Evolutionary conservation across 1,140 invertebrate species (phyloP).

Genomic region (Bradynema listronoti): DNA sequence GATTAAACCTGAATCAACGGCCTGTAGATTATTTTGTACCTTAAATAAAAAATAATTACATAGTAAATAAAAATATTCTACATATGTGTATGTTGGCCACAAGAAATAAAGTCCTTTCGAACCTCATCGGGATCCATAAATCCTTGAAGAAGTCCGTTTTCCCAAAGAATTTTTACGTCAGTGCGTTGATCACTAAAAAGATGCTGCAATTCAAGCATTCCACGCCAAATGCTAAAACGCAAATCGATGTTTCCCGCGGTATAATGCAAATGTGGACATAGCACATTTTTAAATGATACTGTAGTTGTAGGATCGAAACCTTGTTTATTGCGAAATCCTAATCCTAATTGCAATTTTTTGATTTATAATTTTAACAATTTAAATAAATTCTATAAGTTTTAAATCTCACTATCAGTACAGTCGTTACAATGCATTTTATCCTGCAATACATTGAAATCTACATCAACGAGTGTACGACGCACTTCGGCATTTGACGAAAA

Average conservation of each 20-base stretch:
- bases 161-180: slow-evolving; percentile 41
- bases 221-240: slow-evolving; percentile 44
- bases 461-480: slow-evolving; percentile 39
- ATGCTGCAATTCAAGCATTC: slow-evolving; percentile 44
- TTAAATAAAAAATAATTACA: slow-evolving; percentile 7
- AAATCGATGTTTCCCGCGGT: slow-evolving; percentile 27
- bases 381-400: neutral
- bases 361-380: too few relatives aligned
- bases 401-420: slow-evolving; percentile 35
- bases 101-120: neutral
- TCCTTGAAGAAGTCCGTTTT: slow-evolving; percentile 33
- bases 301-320: neutral
- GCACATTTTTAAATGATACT: slow-evolving; percentile 55
- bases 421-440: slow-evolving; percentile 54
- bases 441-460: slow-evolving; percentile 48
- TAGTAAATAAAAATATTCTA: neutral
- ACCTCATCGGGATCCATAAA: slow-evolving; percentile 34
- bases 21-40: slow-evolving; percentile 29
- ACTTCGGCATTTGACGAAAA: slow-evolving; percentile 57
- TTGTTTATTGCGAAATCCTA: too few relatives aligned
- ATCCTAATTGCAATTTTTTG: too few relatives aligned
- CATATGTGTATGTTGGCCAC: neutral
- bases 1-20: slow-evolving; percentile 32
- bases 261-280: slow-evolving; percentile 45
- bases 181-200: slow-evolving; percentile 40